Base-by-base conservation (phyloP, 2,888 invertebrate genomes). In the Augochlorella aurata region DNA sequence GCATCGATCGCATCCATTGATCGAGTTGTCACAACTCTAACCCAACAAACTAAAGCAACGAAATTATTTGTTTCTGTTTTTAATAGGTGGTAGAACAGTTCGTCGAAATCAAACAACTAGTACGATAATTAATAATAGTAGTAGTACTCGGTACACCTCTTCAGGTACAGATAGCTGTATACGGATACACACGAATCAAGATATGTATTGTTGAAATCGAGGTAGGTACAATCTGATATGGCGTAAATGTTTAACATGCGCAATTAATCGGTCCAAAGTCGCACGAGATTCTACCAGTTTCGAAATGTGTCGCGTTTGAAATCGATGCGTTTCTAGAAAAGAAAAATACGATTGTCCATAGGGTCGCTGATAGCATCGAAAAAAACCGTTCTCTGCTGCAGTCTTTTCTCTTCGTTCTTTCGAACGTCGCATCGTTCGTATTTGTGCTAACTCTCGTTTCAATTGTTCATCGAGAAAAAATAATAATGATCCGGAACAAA, bases 381-480 rank as follows among this genome's bases (percentile, higher is more conserved):
- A 68, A 8, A 76, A 66, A 47, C 16, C 45, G 1, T 21, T 24
- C 24, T 47, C 1, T 24, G 67, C 47, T 18, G 63, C 44, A n/a
- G 38, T 38, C 38, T 38, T 38, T 38, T 38, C 38, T 38, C 38
- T 38, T 38, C 38, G 24, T n/a, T n/a, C n/a, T 7, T 16, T 45
- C 44, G 49, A 21, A 58, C 67, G 58, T 61, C 52, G 66, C 58
- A 45, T 38, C 72, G 66, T 49, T 66, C 47, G 52, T 45, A n/a
- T 2, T 61, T 12, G 2, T 21, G 70, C 4, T 45, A 49, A 12
- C 21, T 49, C 16, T 49, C n/a, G 50, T 45, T 47, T 24, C n/a
- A 68, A 58, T 58, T 9, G 21, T 12, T 47, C 14, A 21, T 9
- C 12, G 49, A 67, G 21, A 12, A 2, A 38, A 74, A 44, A 16